Evolutionary conservation across 2,113 vertebrate species (phyloP).

Genomic region (Gavia stellata): DNA sequence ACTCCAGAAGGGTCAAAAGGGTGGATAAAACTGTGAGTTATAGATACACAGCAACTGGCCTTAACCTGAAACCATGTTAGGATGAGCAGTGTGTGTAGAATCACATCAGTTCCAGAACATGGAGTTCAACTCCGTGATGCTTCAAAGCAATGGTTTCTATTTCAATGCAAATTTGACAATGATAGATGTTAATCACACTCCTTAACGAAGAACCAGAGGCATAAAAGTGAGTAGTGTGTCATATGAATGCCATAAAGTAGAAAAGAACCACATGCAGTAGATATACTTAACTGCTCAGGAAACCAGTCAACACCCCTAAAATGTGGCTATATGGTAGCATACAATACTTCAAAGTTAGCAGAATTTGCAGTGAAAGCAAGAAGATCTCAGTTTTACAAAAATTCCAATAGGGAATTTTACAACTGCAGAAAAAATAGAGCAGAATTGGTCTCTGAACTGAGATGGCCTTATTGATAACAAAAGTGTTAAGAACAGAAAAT

Average conservation of each 20-base stretch:
- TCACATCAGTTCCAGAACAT: slow-evolving; percentile 55
- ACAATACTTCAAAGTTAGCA: not conserved
- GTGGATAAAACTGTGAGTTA: not conserved
- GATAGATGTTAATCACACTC: slow-evolving; percentile 48
- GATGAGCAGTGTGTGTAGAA: slow-evolving; percentile 44
- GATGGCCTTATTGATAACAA: not conserved
- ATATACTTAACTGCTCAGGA: not conserved
- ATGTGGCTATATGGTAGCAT: not conserved
- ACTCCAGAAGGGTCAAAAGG: slow-evolving; percentile 2
- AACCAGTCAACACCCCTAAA: slow-evolving; percentile 9
- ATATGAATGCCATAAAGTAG: slow-evolving; percentile 40
- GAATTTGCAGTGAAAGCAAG: not conserved
- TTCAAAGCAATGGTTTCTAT: slow-evolving; percentile 58
- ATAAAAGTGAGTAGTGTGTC: slow-evolving; percentile 36
- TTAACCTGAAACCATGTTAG: slow-evolving; percentile 40
- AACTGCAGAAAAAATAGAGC: not conserved
- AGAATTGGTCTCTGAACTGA: not conserved
- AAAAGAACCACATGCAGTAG: slow-evolving; percentile 21
- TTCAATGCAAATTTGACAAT: slow-evolving; percentile 64
- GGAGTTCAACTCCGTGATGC: slow-evolving; percentile 23
- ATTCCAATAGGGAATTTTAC: not conserved
- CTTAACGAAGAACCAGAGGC: slow-evolving; percentile 30
- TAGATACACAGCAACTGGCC: slow-evolving; percentile 25
- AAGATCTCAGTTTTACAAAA: not conserved
- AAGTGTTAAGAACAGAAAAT: not conserved